These are phyloP conservation scores for Agraylea sexmaculata DNA, from an alignment of 1,140 invertebrate species.

Conservation along the genomic window DNA sequence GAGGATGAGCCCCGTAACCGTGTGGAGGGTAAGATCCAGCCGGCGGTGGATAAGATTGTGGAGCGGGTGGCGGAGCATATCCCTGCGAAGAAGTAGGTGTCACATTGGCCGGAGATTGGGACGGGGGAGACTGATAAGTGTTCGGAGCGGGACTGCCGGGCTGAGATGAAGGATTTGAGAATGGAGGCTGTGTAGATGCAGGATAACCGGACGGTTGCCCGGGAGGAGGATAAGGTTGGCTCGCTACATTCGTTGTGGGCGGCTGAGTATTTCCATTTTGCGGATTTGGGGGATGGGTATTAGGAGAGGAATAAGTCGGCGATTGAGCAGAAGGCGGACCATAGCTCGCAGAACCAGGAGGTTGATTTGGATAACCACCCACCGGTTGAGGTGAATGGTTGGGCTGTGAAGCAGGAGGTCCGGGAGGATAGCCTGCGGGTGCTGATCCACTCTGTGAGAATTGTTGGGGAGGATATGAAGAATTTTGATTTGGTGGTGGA, in stretches of 20 bases:
- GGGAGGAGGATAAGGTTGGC: slow-evolving; percentile 33
- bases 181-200: slow-evolving; percentile 34
- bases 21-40: slow-evolving; percentile 37
- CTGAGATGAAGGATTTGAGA: slow-evolving; percentile 39
- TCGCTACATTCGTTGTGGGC: slow-evolving; percentile 26
- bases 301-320: slow-evolving; percentile 25
- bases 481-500: slow-evolving; percentile 20
- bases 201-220: slow-evolving; percentile 35
- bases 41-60: slow-evolving; percentile 33
- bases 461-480: slow-evolving; percentile 36
- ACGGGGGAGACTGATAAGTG: slow-evolving; percentile 13
- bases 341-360: slow-evolving; percentile 35
- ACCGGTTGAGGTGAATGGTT: slow-evolving; percentile 38
- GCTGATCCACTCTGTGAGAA: slow-evolving; percentile 37
- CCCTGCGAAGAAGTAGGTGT: slow-evolving; percentile 23
- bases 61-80: slow-evolving; percentile 27
- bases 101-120: slow-evolving; percentile 25
- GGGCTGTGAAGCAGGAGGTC: slow-evolving; percentile 36
- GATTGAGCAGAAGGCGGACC: slow-evolving; percentile 38
- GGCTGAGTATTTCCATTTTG: slow-evolving; percentile 33
- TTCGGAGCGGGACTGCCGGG: slow-evolving; percentile 34
- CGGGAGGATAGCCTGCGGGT: slow-evolving; percentile 34
- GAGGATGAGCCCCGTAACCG: slow-evolving; percentile 27
- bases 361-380: slow-evolving; percentile 29
- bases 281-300: slow-evolving; percentile 32